Evolutionary conservation across 2,113 vertebrate species (phyloP).

Genomic region (Emberiza fucata): DNA sequence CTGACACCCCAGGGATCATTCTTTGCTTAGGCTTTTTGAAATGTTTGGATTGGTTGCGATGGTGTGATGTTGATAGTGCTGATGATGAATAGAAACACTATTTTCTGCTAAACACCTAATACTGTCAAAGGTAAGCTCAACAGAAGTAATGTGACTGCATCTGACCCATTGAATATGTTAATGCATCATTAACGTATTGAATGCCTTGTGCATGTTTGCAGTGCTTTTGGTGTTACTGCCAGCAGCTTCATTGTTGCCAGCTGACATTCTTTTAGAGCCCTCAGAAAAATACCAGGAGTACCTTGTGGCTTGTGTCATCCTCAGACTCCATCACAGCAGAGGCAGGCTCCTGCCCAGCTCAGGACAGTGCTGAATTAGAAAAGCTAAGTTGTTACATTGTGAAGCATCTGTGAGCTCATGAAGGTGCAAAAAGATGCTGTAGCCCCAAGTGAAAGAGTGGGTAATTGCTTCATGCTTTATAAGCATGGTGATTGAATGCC

Average conservation of each 20-base stretch:
- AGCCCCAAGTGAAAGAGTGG: not conserved
- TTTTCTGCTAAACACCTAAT: not conserved
- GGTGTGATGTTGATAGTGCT: not conserved
- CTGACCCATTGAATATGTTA: too few species aligned
- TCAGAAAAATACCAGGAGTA: slow-evolving; percentile 16
- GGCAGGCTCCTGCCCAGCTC: not conserved
- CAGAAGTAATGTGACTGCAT: slow-evolving; percentile 4
- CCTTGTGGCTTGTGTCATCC: not conserved
- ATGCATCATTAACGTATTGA: not conserved
- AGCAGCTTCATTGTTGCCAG: slow-evolving; percentile 23
- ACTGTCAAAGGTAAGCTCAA: not conserved
- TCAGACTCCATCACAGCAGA: not conserved
- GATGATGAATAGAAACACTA: not conserved
- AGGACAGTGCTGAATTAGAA: not conserved
- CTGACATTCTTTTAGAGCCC: slow-evolving; percentile 2
- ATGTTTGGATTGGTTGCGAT: not conserved
- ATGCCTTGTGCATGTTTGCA: slow-evolving; percentile 14
- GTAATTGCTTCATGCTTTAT: not conserved
- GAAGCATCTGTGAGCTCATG: not conserved
- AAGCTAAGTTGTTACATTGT: not conserved
- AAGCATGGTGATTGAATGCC: not conserved
- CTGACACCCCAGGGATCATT: not conserved
- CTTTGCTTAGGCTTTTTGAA: not conserved
- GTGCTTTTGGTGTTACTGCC: not conserved
- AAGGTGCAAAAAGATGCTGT: not conserved